Percentiles rank a stretch among this genome's conserved stretches.
Conservation (phyloP, 2,888 invertebrate species). For the Hydrotaea diabolus region DNA sequence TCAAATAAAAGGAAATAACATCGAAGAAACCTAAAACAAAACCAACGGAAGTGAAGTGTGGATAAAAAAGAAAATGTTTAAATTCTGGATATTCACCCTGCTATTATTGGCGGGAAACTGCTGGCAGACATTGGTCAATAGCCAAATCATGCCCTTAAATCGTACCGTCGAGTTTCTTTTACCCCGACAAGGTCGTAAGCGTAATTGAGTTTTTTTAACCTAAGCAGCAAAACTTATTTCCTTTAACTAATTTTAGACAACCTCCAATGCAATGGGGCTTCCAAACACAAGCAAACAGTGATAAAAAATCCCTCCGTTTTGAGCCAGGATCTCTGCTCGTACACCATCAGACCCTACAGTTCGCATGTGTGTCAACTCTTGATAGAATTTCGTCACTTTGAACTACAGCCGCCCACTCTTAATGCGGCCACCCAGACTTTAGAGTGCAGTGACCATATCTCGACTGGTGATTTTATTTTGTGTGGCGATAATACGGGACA, state of each 20-base stretch:
- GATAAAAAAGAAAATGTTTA: background rate
- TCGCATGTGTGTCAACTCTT: constrained; percentile 77
- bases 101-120: too few relatives aligned
- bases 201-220: background rate
- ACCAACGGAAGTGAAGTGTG: background rate
- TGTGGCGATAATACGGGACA: constrained; percentile 85
- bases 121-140: background rate
- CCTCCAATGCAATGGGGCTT: constrained; percentile 74
- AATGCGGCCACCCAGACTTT: constrained; percentile 62
- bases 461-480: constrained; percentile 76
- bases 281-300: constrained; percentile 75
- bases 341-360: constrained; percentile 77
- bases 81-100: background rate
- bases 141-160: background rate
- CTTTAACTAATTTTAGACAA: constrained; percentile 72
- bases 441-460: constrained; percentile 74
- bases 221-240: background rate
- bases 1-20: background rate
- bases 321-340: constrained; percentile 70
- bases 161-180: background rate
- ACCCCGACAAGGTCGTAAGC: background rate
- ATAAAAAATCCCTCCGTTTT: constrained; percentile 74
- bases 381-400: constrained; percentile 76
- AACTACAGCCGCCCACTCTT: constrained; percentile 72
- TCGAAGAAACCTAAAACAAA: background rate